Evolutionary conservation across 2,797 vertebrate genomes (phyloP).

Genomic region (Thripadectes ignobilis): DNA sequence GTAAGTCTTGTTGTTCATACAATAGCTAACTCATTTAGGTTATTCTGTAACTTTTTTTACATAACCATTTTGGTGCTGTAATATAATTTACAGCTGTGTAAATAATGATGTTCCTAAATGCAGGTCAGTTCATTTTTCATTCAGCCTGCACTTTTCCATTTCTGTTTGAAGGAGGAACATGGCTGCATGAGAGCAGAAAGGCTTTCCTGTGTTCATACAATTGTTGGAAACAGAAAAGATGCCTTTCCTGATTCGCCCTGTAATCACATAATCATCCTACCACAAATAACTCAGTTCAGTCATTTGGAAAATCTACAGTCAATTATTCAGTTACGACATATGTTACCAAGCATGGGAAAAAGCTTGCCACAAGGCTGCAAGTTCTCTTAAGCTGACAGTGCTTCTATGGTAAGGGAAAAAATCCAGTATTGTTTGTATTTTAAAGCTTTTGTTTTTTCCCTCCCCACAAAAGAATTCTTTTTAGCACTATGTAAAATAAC

Average conservation of each 20-base stretch:
- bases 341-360: conserved; percentile 36
- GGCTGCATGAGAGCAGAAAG: conserved; percentile 49
- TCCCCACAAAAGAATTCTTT: conserved; percentile 34
- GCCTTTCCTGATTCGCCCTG: background rate
- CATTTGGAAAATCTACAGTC: background rate
- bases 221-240: background rate
- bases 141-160: conserved; percentile 51
- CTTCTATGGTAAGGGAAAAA: background rate
- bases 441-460: conserved; percentile 33
- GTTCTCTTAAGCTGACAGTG: conserved; percentile 41
- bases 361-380: conserved; percentile 19
- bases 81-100: conserved; percentile 60
- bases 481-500: background rate
- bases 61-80: conserved; percentile 20
- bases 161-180: conserved; percentile 47
- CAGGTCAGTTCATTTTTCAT: conserved; percentile 52
- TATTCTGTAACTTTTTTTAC: conserved; percentile 34
- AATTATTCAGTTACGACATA: conserved; percentile 44
- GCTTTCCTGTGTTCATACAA: conserved; percentile 19
- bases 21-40: conserved; percentile 1
- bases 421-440: background rate
- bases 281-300: conserved; percentile 9
- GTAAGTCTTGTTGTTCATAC: background rate
- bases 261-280: conserved; percentile 38
- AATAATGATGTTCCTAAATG: conserved; percentile 62